Evolutionary conservation across 1,140 invertebrate species (phyloP).

Genomic region (Brachionus calyciflorus): DNA sequence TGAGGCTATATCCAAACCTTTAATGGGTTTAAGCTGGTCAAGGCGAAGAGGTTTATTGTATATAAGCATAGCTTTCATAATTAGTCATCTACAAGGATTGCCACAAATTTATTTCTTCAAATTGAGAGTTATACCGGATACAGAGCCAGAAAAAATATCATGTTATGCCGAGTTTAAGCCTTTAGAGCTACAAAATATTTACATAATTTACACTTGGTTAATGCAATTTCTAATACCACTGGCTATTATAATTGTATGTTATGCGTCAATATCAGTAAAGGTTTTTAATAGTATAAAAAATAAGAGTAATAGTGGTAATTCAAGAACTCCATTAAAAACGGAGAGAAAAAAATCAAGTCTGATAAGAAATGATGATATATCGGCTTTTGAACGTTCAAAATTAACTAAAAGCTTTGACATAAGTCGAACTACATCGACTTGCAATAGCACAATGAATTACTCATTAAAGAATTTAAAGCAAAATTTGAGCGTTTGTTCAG

Average conservation of each 20-base stretch:
- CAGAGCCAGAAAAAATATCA: background rate
- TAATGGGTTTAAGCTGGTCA: conserved; percentile 60
- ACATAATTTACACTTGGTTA: conserved; percentile 38
- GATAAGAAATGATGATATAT: background rate
- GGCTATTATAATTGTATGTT: conserved; percentile 20
- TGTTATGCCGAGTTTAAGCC: conserved; percentile 27
- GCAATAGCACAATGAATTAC: too few relatives aligned
- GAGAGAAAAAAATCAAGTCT: background rate
- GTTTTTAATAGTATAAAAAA: conserved; percentile 26
- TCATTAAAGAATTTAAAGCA: background rate
- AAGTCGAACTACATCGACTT: too few relatives aligned
- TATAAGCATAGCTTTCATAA: conserved; percentile 18
- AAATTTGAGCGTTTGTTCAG: background rate
- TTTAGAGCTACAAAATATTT: background rate
- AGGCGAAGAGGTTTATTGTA: conserved; percentile 7
- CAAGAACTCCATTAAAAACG: background rate
- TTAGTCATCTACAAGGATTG: conserved; percentile 39
- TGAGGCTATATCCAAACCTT: conserved; percentile 87
- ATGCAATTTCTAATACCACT: conserved; percentile 44
- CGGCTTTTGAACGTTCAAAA: background rate
- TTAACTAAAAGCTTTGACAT: background rate
- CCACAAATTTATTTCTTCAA: conserved; percentile 27
- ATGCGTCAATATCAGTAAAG: conserved; percentile 7
- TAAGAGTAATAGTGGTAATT: background rate
- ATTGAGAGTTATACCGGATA: conserved; percentile 9